Percentiles rank a stretch among this genome's conserved stretches.
Evolutionary conservation across 2,888 invertebrate genomes (phyloP).

Genomic region (Andrena haemorrhoa): DNA sequence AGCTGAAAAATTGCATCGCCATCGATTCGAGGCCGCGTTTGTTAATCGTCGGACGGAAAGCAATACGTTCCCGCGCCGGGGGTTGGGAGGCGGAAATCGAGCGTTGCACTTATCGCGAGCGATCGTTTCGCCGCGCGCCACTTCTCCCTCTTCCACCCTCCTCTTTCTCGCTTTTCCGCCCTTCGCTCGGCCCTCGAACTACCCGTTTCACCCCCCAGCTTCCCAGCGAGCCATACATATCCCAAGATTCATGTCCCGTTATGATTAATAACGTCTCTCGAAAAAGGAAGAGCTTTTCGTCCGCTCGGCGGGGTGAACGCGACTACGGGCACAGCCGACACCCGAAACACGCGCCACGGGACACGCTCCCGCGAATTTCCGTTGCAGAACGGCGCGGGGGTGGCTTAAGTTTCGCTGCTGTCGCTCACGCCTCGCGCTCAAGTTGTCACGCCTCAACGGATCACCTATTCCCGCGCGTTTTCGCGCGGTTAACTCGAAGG

Average conservation of each 20-base stretch:
- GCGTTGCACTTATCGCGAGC: conserved; percentile 51
- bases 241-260: conserved; percentile 55
- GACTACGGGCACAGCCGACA: conserved; percentile 13
- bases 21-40: conserved; percentile 47
- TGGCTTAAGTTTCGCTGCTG: conserved; percentile 29
- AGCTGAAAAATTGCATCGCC: conserved; percentile 38
- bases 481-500: background rate
- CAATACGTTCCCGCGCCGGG: conserved; percentile 28
- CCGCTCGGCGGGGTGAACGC: conserved; percentile 18
- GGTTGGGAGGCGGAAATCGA: conserved; percentile 46
- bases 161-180: conserved; percentile 9
- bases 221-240: conserved; percentile 29
- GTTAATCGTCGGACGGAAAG: conserved; percentile 54
- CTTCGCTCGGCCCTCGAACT: background rate
- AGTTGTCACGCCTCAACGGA: conserved; percentile 8
- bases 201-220: background rate
- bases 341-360: conserved; percentile 25
- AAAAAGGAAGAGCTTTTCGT: conserved; percentile 35
- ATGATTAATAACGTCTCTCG: conserved; percentile 59
- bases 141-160: background rate
- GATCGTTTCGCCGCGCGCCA: conserved; percentile 30
- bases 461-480: conserved; percentile 10
- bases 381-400: conserved; percentile 4
- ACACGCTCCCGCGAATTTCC: conserved; percentile 38
- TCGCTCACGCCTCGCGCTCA: conserved; percentile 37